phyloP scores from a whole-genome alignment of 1,140 invertebrate species.

The Batillaria attramentaria region DNA sequence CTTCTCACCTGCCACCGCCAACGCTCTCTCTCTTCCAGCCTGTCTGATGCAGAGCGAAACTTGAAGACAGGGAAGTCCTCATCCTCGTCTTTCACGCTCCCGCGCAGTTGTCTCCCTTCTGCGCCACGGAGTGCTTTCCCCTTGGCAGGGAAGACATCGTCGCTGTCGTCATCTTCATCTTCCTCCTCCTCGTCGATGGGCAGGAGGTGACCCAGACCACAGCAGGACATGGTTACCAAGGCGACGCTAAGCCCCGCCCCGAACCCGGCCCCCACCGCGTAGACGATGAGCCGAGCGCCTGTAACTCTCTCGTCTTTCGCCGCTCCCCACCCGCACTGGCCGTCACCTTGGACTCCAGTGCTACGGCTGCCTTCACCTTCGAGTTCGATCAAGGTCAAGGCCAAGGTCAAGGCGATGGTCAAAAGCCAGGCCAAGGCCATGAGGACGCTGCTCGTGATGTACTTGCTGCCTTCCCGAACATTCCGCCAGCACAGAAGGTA shows the following conservation, averaged over 20 bases:
- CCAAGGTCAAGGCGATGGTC: slow-evolving; percentile 20
- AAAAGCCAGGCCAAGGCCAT: slow-evolving; percentile 27
- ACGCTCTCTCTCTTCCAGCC: slow-evolving; percentile 19
- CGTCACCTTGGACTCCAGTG: not conserved
- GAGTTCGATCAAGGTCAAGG: slow-evolving; percentile 10
- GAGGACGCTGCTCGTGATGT: slow-evolving; percentile 21
- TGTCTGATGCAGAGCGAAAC: not conserved
- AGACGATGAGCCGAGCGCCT: not conserved
- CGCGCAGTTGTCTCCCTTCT: not conserved
- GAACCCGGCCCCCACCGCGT: slow-evolving; percentile 20
- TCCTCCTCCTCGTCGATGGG: slow-evolving; percentile 26
- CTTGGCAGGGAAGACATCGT: not conserved
- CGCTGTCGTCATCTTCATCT: not conserved
- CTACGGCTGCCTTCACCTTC: not conserved
- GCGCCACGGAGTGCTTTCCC: not conserved
- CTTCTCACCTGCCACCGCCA: slow-evolving; percentile 26
- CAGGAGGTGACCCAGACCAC: slow-evolving; percentile 13
- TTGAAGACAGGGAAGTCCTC: slow-evolving; percentile 1
- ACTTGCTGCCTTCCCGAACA: slow-evolving; percentile 29
- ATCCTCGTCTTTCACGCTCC: not conserved
- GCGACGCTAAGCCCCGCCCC: slow-evolving; percentile 26
- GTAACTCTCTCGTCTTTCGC: not conserved
- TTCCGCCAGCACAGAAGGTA: slow-evolving; percentile 26
- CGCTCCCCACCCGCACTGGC: slow-evolving; percentile 13
- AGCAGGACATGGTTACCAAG: slow-evolving; percentile 17